These are phyloP conservation scores for Pygmarrhopalites habei DNA, from an alignment of 1,140 invertebrate genomes.

Conservation along the genomic window DNA sequence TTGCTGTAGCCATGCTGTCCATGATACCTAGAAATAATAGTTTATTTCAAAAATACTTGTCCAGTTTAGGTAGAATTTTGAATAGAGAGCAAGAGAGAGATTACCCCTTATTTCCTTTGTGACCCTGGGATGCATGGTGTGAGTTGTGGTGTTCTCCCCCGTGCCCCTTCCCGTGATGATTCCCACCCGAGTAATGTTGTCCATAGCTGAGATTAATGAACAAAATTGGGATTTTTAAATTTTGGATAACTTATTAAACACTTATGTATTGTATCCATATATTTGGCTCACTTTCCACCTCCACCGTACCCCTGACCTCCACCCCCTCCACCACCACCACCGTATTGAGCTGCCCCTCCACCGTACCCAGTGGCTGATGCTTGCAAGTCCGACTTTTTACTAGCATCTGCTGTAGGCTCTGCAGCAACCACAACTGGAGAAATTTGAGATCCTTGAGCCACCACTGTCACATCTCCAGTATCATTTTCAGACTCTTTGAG, in stretches of 20 bases:
- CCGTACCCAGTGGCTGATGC: slow-evolving; percentile 23
- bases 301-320: neutral
- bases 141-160: slow-evolving; percentile 2
- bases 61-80: neutral
- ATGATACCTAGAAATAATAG: slow-evolving; percentile 10
- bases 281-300: neutral
- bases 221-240: neutral
- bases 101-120: slow-evolving; percentile 19
- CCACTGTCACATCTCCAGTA: neutral
- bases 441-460: slow-evolving; percentile 2
- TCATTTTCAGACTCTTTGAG: neutral
- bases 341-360: neutral
- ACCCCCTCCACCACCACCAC: slow-evolving; percentile 2
- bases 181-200: neutral
- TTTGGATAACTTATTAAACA: too few relatives aligned
- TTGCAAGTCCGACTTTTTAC: slow-evolving; percentile 12
- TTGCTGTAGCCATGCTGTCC: slow-evolving; percentile 14
- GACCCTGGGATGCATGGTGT: slow-evolving; percentile 12
- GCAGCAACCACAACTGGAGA: neutral
- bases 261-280: neutral
- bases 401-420: neutral
- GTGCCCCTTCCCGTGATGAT: slow-evolving; percentile 7
- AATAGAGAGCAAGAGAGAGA: neutral
- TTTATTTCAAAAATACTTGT: neutral
- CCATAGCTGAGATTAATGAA: neutral